A percentile compares a stretch with the other conserved stretches of the same genome.
Conservation (phyloP, 1,140 invertebrate genomes). For the Phocides pigmalion region DNA sequence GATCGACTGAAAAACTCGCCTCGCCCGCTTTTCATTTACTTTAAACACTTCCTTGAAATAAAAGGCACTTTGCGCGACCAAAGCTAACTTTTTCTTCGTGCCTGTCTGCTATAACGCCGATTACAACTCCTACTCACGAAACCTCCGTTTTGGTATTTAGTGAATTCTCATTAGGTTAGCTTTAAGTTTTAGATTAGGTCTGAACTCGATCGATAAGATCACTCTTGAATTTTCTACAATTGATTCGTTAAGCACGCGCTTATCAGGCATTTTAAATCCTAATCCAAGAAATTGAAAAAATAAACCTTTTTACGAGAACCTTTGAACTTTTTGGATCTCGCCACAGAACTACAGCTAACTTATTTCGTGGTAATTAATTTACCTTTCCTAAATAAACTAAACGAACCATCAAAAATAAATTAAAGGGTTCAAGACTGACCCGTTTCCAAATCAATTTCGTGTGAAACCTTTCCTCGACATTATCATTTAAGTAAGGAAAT, state of each 20-base stretch:
- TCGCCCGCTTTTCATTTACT: slow-evolving; percentile 69
- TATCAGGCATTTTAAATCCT: neutral
- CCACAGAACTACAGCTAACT: slow-evolving; percentile 1
- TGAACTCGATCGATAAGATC: slow-evolving; percentile 40
- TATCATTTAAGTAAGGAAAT: slow-evolving; percentile 74
- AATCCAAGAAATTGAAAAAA: neutral
- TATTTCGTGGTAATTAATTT: slow-evolving; percentile 28
- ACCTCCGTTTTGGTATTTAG: slow-evolving; percentile 61
- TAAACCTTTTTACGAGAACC: neutral
- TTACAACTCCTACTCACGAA: slow-evolving; percentile 69
- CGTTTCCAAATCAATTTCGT: slow-evolving; percentile 67
- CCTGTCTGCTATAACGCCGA: slow-evolving; percentile 64
- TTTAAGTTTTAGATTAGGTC: slow-evolving; percentile 49
- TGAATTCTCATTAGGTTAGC: slow-evolving; percentile 56
- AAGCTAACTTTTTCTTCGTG: slow-evolving; percentile 67
- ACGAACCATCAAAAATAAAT: slow-evolving; percentile 55
- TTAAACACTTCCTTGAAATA: slow-evolving; percentile 73
- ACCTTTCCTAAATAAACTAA: slow-evolving; percentile 28
- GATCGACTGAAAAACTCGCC: slow-evolving; percentile 60
- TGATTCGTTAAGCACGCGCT: slow-evolving; percentile 21
- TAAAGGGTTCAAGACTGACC: slow-evolving; percentile 57
- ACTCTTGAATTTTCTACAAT: slow-evolving; percentile 31
- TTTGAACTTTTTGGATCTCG: too few species aligned
- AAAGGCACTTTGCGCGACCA: slow-evolving; percentile 53
- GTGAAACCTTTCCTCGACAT: slow-evolving; percentile 66